Percentiles rank a stretch among this genome's conserved stretches.
phyloP scores from a whole-genome alignment of 2,888 invertebrate genomes.

The Eilema caniola region DNA sequence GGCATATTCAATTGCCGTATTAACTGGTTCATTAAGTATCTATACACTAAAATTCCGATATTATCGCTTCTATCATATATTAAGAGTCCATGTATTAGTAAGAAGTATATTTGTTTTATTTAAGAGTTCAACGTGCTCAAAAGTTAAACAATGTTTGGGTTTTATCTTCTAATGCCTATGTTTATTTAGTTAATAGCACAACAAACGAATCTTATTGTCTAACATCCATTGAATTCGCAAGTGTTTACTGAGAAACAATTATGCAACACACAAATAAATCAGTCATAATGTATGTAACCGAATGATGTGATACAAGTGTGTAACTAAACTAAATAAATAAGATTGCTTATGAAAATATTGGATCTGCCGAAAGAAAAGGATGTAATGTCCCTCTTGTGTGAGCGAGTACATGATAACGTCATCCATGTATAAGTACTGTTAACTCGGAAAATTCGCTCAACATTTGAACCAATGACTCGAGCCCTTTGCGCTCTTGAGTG shows the following conservation, averaged over 20 bases:
- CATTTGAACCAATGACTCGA: no score
- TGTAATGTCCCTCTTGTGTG: not conserved
- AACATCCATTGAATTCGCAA: not conserved
- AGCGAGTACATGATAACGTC: not conserved
- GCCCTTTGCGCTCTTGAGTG: no score
- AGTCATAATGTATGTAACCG: not conserved
- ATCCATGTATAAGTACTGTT: not conserved
- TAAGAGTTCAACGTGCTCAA: no score
- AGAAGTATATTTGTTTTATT: no score
- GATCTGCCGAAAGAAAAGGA: not conserved
- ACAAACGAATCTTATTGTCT: slow-evolving; percentile 1
- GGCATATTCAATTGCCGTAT: not conserved
- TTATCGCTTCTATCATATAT: not conserved
- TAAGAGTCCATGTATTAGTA: no score
- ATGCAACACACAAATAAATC: slow-evolving; percentile 4
- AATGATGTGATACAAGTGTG: not conserved
- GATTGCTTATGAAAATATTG: not conserved
- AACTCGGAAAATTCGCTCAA: no score
- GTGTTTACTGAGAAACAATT: not conserved
- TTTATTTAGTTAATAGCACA: slow-evolving; percentile 1
- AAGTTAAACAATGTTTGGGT: not conserved
- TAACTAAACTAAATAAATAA: not conserved
- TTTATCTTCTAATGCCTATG: not conserved
- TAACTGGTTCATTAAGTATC: not conserved
- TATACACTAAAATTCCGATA: not conserved